phyloP scores from a whole-genome alignment of 2,113 vertebrate species.

The Bubo blakistoni region DNA sequence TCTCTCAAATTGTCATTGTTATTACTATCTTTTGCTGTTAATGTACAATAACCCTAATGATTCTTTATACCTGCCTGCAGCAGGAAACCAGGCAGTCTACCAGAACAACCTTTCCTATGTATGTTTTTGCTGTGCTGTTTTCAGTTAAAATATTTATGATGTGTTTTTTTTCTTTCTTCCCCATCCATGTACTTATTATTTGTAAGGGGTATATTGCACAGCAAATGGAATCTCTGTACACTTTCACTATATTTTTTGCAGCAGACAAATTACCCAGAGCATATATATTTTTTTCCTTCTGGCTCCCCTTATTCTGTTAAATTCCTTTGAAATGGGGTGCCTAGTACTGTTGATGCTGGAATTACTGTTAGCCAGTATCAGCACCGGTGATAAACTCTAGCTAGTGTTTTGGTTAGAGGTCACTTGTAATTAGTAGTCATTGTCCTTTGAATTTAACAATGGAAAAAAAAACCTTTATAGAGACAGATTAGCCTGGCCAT shows the following conservation, averaged over 20 bases:
- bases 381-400: background rate
- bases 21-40: background rate
- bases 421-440: constrained; percentile 47
- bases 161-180: background rate
- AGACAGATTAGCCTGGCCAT: constrained; percentile 38
- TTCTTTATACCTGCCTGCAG: constrained; percentile 16
- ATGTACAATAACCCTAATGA: background rate
- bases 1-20: background rate
- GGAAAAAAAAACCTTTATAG: constrained; percentile 31
- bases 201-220: background rate
- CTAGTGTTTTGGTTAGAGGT: constrained; percentile 37
- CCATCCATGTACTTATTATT: background rate
- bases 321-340: background rate
- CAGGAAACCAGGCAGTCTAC: constrained; percentile 26
- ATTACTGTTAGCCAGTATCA: background rate
- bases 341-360: background rate
- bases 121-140: background rate
- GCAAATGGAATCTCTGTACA: background rate
- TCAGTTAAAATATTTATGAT: constrained; percentile 17
- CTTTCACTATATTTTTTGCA: background rate
- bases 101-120: background rate
- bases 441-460: constrained; percentile 45
- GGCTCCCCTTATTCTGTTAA: background rate
- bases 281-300: background rate
- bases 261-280: background rate